Percentiles rank a stretch among this genome's conserved stretches.
phyloP scores from a whole-genome alignment of 2,888 invertebrate species.

The Aphidius colemani region DNA sequence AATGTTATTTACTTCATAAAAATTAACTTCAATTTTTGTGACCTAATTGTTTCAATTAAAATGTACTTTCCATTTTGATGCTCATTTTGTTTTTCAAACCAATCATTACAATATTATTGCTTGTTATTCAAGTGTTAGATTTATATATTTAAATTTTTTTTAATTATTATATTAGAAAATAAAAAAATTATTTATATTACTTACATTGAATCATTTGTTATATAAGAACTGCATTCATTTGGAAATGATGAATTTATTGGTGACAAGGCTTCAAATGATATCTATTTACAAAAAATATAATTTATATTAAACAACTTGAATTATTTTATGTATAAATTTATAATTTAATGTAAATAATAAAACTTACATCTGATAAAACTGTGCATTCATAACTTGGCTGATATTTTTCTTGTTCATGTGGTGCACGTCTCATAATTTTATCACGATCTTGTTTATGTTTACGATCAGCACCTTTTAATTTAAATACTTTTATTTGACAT shows the following conservation, averaged over 20 bases:
- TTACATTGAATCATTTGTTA: constrained; percentile 51
- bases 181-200: constrained; percentile 29
- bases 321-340: background rate
- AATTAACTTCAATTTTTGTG: background rate
- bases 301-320: background rate
- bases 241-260: constrained; percentile 41
- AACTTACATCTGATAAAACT: constrained; percentile 83
- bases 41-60: background rate
- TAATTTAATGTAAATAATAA: background rate
- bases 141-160: background rate
- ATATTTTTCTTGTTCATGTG: constrained; percentile 86
- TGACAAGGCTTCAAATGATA: constrained; percentile 51
- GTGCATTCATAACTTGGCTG: constrained; percentile 97
- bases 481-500: constrained; percentile 93
- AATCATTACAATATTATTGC: background rate
- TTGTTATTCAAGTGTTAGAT: background rate
- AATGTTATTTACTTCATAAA: too few relatives aligned
- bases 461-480: constrained; percentile 94
- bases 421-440: constrained; percentile 85
- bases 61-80: background rate
- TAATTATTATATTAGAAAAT: background rate
- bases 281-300: constrained; percentile 40
- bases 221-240: constrained; percentile 48
- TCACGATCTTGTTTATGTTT: constrained; percentile 97
- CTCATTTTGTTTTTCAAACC: background rate